phyloP scores from a whole-genome alignment of 1,140 invertebrate species.

The Notospermus geniculatus region DNA sequence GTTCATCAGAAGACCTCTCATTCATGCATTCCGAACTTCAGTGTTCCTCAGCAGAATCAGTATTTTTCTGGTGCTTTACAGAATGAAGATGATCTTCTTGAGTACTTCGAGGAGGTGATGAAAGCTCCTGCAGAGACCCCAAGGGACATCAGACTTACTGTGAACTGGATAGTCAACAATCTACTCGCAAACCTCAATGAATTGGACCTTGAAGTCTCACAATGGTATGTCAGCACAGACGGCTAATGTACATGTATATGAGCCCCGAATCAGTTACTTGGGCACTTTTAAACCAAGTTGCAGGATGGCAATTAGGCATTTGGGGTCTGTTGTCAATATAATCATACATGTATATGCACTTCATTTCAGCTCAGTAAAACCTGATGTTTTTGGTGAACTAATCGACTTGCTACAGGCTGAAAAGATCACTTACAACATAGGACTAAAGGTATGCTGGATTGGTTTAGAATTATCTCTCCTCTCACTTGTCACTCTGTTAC shows the following conservation, averaged over 20 bases:
- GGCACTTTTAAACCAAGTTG: too few relatives aligned
- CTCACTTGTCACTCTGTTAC: too few relatives aligned
- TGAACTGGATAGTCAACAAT: not conserved
- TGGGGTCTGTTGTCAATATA: too few relatives aligned
- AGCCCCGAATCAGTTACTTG: too few relatives aligned
- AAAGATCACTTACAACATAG: not conserved
- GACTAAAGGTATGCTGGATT: constrained; percentile 1
- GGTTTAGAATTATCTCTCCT: too few relatives aligned
- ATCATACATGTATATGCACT: not conserved
- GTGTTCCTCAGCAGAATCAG: constrained; percentile 41
- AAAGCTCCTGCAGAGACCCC: constrained; percentile 16
- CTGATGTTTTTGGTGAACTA: not conserved
- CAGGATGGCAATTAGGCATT: too few relatives aligned
- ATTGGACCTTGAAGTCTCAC: not conserved
- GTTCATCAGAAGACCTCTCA: not conserved
- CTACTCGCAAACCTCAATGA: not conserved
- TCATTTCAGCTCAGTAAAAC: not conserved
- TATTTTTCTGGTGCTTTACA: constrained; percentile 35
- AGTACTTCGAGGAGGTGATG: constrained; percentile 4
- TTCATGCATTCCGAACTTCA: too few relatives aligned
- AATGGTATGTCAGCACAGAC: constrained; percentile 59
- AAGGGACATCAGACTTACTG: not conserved
- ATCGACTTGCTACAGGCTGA: not conserved
- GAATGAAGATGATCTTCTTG: constrained; percentile 14
- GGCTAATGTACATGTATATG: constrained; percentile 90